Evolutionary conservation across 1,140 invertebrate genomes (phyloP).

Genomic region (Rhynchophorus ferrugineus): DNA sequence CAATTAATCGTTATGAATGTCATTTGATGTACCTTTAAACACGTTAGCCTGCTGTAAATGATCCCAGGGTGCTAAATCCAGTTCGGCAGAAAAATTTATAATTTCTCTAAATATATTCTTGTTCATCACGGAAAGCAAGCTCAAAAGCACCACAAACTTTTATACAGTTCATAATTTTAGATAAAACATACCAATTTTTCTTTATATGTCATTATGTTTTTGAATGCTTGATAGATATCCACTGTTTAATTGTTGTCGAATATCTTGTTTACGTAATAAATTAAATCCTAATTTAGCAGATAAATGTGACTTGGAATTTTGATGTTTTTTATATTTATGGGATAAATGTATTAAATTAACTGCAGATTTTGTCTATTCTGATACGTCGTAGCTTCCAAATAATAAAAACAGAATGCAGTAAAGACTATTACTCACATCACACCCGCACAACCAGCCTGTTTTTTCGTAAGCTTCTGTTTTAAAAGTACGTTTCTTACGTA

Average conservation of each 20-base stretch:
- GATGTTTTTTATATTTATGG: conserved; percentile 21
- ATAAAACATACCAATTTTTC: conserved; percentile 35
- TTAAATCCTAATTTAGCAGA: conserved; percentile 7
- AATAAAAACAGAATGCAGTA: conserved; percentile 25
- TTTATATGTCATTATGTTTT: conserved; percentile 30
- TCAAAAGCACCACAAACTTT: conserved; percentile 35
- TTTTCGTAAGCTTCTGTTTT: conserved; percentile 22
- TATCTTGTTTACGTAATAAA: conserved; percentile 17
- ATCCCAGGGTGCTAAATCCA: conserved; percentile 29
- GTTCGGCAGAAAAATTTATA: conserved; percentile 28
- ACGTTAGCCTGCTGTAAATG: conserved; percentile 28
- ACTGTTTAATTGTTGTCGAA: conserved; percentile 14
- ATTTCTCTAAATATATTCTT: conserved; percentile 27
- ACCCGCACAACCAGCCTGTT: conserved; percentile 23
- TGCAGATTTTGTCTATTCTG: conserved; percentile 15
- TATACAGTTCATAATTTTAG: conserved; percentile 36
- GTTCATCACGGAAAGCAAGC: conserved; percentile 27
- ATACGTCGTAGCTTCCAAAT: conserved; percentile 5
- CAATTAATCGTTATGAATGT: conserved; percentile 37
- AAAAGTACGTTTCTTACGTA: conserved; percentile 9
- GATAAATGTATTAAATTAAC: conserved; percentile 19
- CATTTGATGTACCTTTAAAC: conserved; percentile 33
- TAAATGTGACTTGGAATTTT: conserved; percentile 12
- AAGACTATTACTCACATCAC: conserved; percentile 14
- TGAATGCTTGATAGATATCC: conserved; percentile 14